Evolutionary conservation across 2,888 invertebrate species (phyloP).

Genomic region (Caenorhabditis sp.): DNA sequence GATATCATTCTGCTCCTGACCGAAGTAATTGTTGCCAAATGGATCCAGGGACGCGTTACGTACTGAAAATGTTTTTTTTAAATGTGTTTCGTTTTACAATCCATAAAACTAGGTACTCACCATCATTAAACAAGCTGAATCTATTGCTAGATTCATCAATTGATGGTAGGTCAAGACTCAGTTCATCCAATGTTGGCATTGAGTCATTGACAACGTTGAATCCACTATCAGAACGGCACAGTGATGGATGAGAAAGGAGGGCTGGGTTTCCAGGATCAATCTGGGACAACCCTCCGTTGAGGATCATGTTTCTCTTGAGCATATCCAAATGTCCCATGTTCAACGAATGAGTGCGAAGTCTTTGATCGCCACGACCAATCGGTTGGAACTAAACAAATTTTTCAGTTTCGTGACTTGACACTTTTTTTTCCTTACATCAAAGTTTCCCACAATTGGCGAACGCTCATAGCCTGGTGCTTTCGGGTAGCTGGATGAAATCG

Average conservation of each 20-base stretch:
- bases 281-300: constrained; percentile 24
- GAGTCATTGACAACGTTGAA: constrained; percentile 69
- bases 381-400: constrained; percentile 56
- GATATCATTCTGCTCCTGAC: constrained; percentile 39
- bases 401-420: constrained; percentile 1
- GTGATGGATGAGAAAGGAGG: constrained; percentile 65
- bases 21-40: constrained; percentile 36
- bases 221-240: constrained; percentile 73
- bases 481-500: constrained; percentile 71
- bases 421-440: constrained; percentile 24
- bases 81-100: no score
- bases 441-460: constrained; percentile 66
- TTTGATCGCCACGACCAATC: constrained; percentile 50
- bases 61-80: constrained; percentile 69
- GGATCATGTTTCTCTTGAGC: constrained; percentile 51
- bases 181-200: constrained; percentile 69
- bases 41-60: constrained; percentile 65
- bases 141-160: constrained; percentile 65
- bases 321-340: constrained; percentile 76
- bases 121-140: constrained; percentile 50
- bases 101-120: constrained; percentile 11
- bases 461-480: constrained; percentile 78
- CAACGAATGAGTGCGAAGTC: constrained; percentile 72
- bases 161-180: constrained; percentile 71
- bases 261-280: constrained; percentile 62